Percentiles rank a stretch among this genome's conserved stretches.
These are phyloP conservation scores for Pterophyllum scalare DNA, from an alignment of 2,113 vertebrate species.

Conservation along the genomic window DNA sequence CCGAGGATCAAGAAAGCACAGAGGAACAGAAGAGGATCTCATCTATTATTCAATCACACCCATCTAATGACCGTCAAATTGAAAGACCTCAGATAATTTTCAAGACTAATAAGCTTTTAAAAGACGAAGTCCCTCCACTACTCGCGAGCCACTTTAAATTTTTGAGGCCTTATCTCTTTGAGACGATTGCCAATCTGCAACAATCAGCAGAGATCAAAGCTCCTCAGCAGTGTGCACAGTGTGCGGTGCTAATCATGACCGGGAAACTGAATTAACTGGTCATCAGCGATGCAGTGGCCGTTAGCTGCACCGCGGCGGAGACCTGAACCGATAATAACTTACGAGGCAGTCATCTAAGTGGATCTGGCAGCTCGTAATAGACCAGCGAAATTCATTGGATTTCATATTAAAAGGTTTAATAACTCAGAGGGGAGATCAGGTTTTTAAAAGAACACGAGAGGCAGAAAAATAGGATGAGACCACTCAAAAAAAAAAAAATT, in stretches of 20 bases:
- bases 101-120: conserved; percentile 62
- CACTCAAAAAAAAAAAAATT: conserved; percentile 12
- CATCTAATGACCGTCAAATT: conserved; percentile 64
- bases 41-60: conserved; percentile 65
- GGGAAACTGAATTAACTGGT: conserved; percentile 59
- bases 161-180: conserved; percentile 58
- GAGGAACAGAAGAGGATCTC: conserved; percentile 53
- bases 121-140: conserved; percentile 53
- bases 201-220: conserved; percentile 68
- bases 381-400: conserved; percentile 31
- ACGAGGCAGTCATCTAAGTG: conserved; percentile 32
- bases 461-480: conserved; percentile 6
- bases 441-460: conserved; percentile 9
- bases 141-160: conserved; percentile 46
- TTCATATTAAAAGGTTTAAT: conserved; percentile 46
- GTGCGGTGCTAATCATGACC: conserved; percentile 19
- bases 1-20: conserved; percentile 36
- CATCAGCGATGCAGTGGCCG: conserved; percentile 23
- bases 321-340: conserved; percentile 27
- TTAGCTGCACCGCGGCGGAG: conserved; percentile 21
- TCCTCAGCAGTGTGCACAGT: conserved; percentile 24
- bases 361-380: conserved; percentile 47
- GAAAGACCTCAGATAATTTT: conserved; percentile 64
- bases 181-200: conserved; percentile 60
- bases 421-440: conserved; percentile 27